Percentiles rank a stretch among this genome's conserved stretches.
phyloP scores from a whole-genome alignment of 2,888 invertebrate genomes.

The Carcina quercana region DNA sequence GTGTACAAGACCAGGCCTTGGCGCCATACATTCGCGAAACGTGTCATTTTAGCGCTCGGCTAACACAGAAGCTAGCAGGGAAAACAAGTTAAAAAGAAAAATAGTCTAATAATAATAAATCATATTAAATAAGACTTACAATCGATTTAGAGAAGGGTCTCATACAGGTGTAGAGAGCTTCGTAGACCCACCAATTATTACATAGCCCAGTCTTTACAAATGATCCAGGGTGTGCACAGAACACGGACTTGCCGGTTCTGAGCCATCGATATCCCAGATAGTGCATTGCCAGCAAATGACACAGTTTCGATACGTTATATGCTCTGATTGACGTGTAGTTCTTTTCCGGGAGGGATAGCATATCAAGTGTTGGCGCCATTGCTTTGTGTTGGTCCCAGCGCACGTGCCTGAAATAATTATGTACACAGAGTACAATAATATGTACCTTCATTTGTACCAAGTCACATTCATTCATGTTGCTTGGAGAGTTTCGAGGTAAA shows the following conservation, averaged over 20 bases:
- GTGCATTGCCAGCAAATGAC: constrained; percentile 80
- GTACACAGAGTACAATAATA: too few species aligned
- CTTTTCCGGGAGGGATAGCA: constrained; percentile 80
- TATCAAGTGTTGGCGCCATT: constrained; percentile 61
- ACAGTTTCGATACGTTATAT: constrained; percentile 93
- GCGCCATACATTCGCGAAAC: too few species aligned
- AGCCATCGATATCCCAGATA: constrained; percentile 81
- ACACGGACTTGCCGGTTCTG: constrained; percentile 79
- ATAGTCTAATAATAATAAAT: too few species aligned
- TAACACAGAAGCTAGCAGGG: too few species aligned
- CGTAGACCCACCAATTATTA: constrained; percentile 90
- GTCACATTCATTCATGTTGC: too few species aligned
- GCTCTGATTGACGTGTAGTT: constrained; percentile 88
- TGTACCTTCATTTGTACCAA: too few species aligned
- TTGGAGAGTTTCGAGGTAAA: too few species aligned
- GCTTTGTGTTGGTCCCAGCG: constrained; percentile 37
- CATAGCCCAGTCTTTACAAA: constrained; percentile 86
- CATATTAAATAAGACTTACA: constrained; percentile 78
- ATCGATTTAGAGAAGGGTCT: constrained; percentile 94
- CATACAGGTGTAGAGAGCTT: constrained; percentile 82
- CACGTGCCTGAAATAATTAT: constrained; percentile 43
- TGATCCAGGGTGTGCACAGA: constrained; percentile 92
- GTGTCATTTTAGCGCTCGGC: too few species aligned
- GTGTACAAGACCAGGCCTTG: too few species aligned
- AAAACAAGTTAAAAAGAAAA: too few species aligned